A percentile compares a stretch with the other conserved stretches of the same genome.
Evolutionary conservation across 2,113 vertebrate genomes (phyloP).

Genomic region (Mungos mungo): DNA sequence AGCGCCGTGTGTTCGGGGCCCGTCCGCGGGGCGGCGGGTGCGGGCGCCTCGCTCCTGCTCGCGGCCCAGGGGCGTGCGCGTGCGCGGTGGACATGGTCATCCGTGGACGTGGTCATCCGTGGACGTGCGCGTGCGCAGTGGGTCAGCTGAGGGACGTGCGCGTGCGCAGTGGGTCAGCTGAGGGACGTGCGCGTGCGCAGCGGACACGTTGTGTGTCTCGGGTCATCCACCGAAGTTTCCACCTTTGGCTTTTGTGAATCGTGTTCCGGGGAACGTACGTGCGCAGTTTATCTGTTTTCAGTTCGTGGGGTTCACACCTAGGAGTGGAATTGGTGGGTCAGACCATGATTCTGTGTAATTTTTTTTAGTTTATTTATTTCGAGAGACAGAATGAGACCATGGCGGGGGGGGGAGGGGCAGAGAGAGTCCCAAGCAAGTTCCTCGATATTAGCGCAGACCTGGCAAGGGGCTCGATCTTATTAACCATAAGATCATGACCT

Average conservation of each 20-base stretch:
- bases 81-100: no score
- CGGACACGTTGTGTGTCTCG: fast-evolving
- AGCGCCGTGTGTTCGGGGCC: background rate
- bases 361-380: background rate
- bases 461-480: no score
- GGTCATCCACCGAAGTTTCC: fast-evolving
- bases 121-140: no score
- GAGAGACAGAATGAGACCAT: background rate
- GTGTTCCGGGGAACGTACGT: background rate
- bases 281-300: background rate
- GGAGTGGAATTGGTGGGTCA: background rate
- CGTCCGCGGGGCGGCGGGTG: fast-evolving
- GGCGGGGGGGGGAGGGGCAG: no score
- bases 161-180: no score
- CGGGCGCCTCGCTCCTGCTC: no score
- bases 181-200: background rate
- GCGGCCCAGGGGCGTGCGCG: no score
- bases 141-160: no score
- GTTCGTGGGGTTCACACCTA: background rate
- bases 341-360: background rate
- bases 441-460: no score
- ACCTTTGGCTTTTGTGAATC: no score
- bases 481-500: background rate
- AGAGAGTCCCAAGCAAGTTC: background rate
- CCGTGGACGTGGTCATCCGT: no score